Conservation (phyloP, 2,888 invertebrate genomes). For the Tinea pellionella region DNA sequence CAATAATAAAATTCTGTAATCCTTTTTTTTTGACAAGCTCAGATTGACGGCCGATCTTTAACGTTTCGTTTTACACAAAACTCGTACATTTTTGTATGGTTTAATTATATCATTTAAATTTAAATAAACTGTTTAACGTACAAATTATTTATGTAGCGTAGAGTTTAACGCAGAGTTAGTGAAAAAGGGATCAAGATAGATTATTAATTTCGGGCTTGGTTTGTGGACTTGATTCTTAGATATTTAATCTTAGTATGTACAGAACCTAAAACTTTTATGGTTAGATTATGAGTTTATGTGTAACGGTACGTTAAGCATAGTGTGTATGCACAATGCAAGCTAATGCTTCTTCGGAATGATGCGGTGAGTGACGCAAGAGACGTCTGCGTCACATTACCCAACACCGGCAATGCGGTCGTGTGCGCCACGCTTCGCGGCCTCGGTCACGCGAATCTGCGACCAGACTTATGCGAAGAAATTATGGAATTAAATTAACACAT, state of each 20-base stretch:
- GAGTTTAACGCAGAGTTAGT: no score
- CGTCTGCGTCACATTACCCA: constrained; percentile 33
- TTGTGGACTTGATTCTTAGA: not conserved
- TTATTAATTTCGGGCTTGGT: no score
- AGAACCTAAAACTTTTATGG: not conserved
- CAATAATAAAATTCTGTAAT: no score
- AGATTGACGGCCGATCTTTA: no score
- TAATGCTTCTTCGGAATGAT: constrained; percentile 22
- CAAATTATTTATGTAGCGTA: no score
- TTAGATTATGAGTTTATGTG: not conserved
- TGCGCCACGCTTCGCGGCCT: constrained; percentile 23
- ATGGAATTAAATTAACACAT: not conserved
- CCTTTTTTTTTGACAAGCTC: no score
- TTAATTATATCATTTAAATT: no score
- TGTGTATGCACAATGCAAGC: constrained; percentile 8
- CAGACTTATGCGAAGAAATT: not conserved
- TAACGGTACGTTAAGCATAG: not conserved
- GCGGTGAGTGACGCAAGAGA: constrained; percentile 29
- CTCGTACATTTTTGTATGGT: no score
- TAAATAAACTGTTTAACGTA: no score
- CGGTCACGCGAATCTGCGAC: constrained; percentile 42
- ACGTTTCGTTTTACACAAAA: no score
- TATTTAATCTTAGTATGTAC: not conserved
- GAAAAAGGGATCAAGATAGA: no score
- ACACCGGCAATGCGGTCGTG: constrained; percentile 38